Percentiles rank a stretch among this genome's conserved stretches.
Evolutionary conservation across 92 coral and sea anemone species (phyloP).

Genomic region (Montipora capitata): DNA sequence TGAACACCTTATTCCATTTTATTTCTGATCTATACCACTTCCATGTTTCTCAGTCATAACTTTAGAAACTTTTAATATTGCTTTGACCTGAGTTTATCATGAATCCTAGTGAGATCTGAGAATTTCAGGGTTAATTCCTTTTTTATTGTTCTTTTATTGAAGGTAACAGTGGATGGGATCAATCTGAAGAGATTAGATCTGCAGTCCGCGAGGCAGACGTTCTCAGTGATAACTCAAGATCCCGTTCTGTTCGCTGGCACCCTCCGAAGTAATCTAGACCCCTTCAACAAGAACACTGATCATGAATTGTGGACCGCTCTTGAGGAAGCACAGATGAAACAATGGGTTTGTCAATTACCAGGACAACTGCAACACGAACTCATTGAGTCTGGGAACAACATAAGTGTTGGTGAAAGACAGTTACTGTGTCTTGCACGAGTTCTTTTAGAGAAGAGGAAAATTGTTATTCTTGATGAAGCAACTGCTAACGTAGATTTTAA

Average conservation of each 20-base stretch:
- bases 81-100: too few species aligned
- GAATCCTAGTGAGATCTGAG: too few species aligned
- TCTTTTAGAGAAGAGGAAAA: conserved; percentile 51
- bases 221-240: conserved; percentile 79
- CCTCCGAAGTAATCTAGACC: conserved; percentile 70
- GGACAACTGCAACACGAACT: conserved; percentile 49
- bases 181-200: conserved; percentile 47
- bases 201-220: conserved; percentile 54
- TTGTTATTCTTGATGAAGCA: conserved; percentile 68
- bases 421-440: conserved; percentile 58
- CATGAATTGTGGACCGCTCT: conserved; percentile 70
- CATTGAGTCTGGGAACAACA: conserved; percentile 58
- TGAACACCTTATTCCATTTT: too few species aligned
- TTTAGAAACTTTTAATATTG: too few species aligned
- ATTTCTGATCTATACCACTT: too few species aligned
- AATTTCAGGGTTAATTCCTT: too few species aligned
- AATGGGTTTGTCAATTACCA: conserved; percentile 29
- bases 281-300: conserved; percentile 55
- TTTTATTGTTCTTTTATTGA: background rate
- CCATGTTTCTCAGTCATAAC: too few species aligned
- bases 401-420: conserved; percentile 69
- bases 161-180: conserved; percentile 66
- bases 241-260: conserved; percentile 76
- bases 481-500: conserved; percentile 67
- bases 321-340: conserved; percentile 64